These are phyloP conservation scores for Heliconius congener DNA, from an alignment of 1,140 invertebrate species.

Conservation along the genomic window DNA sequence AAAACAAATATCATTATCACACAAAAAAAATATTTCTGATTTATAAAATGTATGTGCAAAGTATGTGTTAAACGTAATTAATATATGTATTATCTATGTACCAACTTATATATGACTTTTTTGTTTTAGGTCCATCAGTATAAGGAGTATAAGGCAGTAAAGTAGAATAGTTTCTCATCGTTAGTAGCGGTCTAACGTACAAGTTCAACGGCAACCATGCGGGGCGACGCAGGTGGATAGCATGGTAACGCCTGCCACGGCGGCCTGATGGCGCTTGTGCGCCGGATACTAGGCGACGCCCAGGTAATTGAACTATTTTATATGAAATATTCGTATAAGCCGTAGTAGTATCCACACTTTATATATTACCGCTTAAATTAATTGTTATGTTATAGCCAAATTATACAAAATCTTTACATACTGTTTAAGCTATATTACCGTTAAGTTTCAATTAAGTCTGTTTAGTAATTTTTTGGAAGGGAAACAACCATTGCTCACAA, in stretches of 20 bases:
- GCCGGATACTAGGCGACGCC: conserved; percentile 81
- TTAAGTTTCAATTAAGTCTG: no score
- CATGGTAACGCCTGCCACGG: conserved; percentile 75
- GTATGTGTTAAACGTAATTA: no score
- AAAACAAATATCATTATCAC: no score
- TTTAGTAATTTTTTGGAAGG: no score
- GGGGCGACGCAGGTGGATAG: conserved; percentile 67
- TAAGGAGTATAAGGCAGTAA: conserved; percentile 36
- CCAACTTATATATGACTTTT: neutral
- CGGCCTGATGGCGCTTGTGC: conserved; percentile 81
- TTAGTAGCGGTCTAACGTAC: conserved; percentile 32
- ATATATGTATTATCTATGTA: no score
- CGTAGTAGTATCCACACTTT: neutral
- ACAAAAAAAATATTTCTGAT: no score
- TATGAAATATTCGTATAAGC: neutral
- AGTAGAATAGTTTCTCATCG: conserved; percentile 53
- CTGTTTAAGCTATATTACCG: no score
- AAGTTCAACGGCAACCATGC: conserved; percentile 45
- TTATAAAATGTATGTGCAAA: no score
- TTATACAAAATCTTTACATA: no score
- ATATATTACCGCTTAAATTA: neutral
- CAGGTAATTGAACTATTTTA: conserved; percentile 56
- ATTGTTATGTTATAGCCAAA: no score
- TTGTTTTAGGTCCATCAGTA: conserved; percentile 39
- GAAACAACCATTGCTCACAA: no score